Evolutionary conservation across 2,797 vertebrate species (phyloP).

Genomic region (Microhierax caerulescens): DNA sequence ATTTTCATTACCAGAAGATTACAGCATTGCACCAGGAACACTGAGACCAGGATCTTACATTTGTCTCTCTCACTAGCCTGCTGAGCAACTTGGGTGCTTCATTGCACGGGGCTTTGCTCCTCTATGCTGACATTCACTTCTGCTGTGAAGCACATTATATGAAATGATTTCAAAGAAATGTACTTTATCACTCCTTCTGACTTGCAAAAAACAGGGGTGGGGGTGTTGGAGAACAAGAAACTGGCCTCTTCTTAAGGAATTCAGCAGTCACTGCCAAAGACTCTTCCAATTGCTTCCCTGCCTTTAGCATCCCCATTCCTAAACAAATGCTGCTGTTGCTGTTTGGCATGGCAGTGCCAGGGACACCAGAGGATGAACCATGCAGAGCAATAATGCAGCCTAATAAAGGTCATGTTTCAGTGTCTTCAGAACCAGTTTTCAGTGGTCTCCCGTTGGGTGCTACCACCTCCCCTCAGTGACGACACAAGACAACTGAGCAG

Average conservation of each 20-base stretch:
- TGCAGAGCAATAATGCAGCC: neutral
- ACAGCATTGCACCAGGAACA: neutral
- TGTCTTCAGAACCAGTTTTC: neutral
- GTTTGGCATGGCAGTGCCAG: neutral
- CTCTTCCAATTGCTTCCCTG: neutral
- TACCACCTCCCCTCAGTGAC: neutral
- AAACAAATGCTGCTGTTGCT: neutral
- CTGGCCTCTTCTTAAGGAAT: neutral
- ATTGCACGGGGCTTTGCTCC: neutral
- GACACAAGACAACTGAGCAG: neutral
- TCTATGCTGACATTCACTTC: neutral
- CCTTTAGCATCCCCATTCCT: neutral
- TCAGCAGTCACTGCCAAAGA: neutral
- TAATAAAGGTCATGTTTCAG: neutral
- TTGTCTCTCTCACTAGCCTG: neutral
- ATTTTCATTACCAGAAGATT: neutral
- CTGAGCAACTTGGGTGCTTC: neutral
- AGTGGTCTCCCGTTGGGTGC: neutral
- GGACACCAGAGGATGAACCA: neutral
- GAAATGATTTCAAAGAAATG: neutral
- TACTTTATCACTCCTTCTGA: neutral
- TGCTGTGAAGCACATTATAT: neutral
- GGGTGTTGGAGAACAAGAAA: neutral
- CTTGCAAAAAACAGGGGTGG: neutral
- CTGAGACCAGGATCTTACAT: neutral